Percentiles rank a stretch among this genome's conserved stretches.
Conservation (phyloP, 1,140 invertebrate species). For the Macrobrachium nipponense region DNA sequence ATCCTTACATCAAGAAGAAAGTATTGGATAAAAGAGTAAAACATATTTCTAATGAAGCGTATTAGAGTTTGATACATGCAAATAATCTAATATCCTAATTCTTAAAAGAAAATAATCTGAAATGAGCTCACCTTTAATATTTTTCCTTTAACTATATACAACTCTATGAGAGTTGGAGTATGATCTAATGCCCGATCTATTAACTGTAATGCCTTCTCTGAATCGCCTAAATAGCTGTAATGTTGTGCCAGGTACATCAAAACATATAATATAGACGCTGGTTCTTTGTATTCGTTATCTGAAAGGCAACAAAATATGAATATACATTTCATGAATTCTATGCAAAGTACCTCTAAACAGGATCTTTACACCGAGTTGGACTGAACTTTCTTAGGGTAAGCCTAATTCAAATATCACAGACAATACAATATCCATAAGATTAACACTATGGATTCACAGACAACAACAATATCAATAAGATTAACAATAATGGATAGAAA, state of each 20-base stretch:
- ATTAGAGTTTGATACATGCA: background rate
- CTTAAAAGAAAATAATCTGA: background rate
- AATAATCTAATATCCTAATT: background rate
- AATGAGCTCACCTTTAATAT: conserved; percentile 87
- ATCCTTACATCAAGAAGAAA: background rate
- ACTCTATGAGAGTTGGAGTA: conserved; percentile 97
- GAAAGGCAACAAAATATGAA: conserved; percentile 33
- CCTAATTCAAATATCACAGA: no score
- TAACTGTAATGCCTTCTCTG: conserved; percentile 85
- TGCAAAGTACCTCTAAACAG: no score
- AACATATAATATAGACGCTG: conserved; percentile 67
- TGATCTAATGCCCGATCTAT: conserved; percentile 94
- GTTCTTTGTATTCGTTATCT: conserved; percentile 65
- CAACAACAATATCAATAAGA: no score
- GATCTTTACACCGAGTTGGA: no score
- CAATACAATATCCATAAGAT: no score
- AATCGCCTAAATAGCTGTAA: conserved; percentile 88
- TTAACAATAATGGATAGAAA: no score
- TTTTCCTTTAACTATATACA: conserved; percentile 96
- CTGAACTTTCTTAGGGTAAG: no score
- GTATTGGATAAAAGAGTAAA: background rate
- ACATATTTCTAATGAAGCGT: background rate
- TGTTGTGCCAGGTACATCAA: conserved; percentile 90
- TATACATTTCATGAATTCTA: background rate
- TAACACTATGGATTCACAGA: no score